Evolutionary conservation across 64 coral and sea anemone genomes (phyloP).

Genomic region (Porites lutea): DNA sequence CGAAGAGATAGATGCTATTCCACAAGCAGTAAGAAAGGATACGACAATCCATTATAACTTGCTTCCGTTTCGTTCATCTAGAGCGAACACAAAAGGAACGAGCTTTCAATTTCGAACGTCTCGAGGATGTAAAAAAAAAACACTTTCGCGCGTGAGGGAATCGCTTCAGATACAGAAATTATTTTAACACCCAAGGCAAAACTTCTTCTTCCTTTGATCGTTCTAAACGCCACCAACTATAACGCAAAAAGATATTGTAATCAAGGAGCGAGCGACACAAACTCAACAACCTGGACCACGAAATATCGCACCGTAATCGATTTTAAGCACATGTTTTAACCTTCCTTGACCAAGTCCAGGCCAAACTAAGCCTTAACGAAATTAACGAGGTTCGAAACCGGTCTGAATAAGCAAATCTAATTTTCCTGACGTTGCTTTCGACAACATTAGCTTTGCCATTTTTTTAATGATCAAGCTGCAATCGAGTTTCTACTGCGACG

Average conservation of each 20-base stretch:
- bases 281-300: background rate
- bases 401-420: background rate
- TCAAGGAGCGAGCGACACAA: background rate
- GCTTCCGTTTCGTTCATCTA: background rate
- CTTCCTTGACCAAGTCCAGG: background rate
- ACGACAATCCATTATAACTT: background rate
- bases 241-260: constrained; percentile 9
- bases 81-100: background rate
- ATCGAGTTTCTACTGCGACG: background rate
- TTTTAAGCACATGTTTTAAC: background rate
- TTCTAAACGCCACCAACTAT: background rate
- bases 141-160: background rate
- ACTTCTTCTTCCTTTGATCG: background rate
- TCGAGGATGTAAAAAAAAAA: background rate
- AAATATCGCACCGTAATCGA: constrained; percentile 1
- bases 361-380: background rate
- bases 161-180: background rate
- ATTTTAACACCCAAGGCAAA: background rate
- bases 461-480: constrained; percentile 40
- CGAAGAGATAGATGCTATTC: background rate
- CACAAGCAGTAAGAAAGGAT: background rate
- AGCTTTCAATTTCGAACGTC: constrained; percentile 28
- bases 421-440: background rate
- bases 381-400: background rate
- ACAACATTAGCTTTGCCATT: background rate